A percentile compares a stretch with the other conserved stretches of the same genome.
These are phyloP conservation scores for Ammospiza maritima DNA, from an alignment of 2,797 vertebrate species.

Conservation along the genomic window DNA sequence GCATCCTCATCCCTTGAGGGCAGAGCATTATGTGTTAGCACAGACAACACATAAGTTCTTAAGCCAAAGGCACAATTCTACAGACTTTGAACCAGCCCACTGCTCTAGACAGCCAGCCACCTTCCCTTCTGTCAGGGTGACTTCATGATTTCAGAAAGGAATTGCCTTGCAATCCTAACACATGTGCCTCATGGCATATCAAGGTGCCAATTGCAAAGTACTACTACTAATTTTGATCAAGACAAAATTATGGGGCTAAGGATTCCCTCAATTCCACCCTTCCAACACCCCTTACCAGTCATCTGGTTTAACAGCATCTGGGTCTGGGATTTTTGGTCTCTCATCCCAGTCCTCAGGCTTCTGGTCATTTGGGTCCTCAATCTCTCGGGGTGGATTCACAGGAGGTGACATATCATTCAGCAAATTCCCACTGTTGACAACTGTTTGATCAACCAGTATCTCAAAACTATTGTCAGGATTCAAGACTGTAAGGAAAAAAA, in stretches of 20 bases:
- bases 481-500: constrained; percentile 81
- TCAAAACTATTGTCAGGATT: constrained; percentile 97
- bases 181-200: background rate
- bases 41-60: background rate
- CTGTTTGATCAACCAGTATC: constrained; percentile 91
- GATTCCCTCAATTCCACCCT: background rate
- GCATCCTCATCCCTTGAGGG: constrained; percentile 93
- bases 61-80: background rate
- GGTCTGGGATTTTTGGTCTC: constrained; percentile 95
- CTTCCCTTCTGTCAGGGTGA: background rate
- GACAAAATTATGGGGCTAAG: background rate
- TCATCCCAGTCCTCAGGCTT: constrained; percentile 99
- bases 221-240: background rate
- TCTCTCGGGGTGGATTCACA: constrained; percentile 92
- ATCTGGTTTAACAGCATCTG: constrained; percentile 92
- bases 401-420: constrained; percentile 91
- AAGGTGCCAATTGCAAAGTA: background rate
- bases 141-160: background rate
- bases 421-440: constrained; percentile 94
- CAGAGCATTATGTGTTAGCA: background rate
- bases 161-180: background rate
- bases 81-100: background rate
- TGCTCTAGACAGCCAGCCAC: background rate
- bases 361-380: constrained; percentile 94
- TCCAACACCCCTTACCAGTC: constrained; percentile 87